Percentiles rank a stretch among this genome's conserved stretches.
These are phyloP conservation scores for Trichosurus vulpecula DNA, from an alignment of 2,797 vertebrate genomes.

Conservation along the genomic window DNA sequence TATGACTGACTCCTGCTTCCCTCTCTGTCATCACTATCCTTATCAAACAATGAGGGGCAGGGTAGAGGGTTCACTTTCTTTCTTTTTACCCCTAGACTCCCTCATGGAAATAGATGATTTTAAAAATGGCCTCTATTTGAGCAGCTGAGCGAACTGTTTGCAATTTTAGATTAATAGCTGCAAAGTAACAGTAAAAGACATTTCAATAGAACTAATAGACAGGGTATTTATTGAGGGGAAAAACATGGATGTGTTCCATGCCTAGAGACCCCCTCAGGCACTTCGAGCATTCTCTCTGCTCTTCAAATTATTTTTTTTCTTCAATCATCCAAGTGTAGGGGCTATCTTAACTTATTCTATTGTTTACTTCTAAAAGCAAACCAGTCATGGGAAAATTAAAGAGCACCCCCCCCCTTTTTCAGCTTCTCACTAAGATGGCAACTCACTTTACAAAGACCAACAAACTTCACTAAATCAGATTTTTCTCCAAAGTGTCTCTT, in stretches of 20 bases:
- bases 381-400: slow-evolving; percentile 9
- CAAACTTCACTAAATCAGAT: not conserved
- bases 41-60: not conserved
- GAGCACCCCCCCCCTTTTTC: not conserved
- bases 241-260: not conserved
- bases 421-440: slow-evolving; percentile 1
- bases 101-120: not conserved
- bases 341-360: not conserved
- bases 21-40: not conserved
- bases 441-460: not conserved
- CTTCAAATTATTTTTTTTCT: not conserved
- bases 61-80: not conserved
- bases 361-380: slow-evolving; percentile 19
- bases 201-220: not conserved
- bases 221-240: not conserved
- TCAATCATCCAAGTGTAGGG: too few species aligned
- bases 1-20: not conserved
- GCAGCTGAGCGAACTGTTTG: slow-evolving; percentile 2
- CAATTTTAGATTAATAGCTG: not conserved
- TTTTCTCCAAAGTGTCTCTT: not conserved
- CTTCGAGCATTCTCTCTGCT: not conserved
- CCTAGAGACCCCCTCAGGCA: not conserved
- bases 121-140: not conserved
- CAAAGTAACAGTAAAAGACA: slow-evolving; percentile 11
- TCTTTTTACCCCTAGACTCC: not conserved